Evolutionary conservation across 2,113 vertebrate species (phyloP), one percentile per base, ranked within the genome.

Genomic region (Anguilla japonica): DNA sequence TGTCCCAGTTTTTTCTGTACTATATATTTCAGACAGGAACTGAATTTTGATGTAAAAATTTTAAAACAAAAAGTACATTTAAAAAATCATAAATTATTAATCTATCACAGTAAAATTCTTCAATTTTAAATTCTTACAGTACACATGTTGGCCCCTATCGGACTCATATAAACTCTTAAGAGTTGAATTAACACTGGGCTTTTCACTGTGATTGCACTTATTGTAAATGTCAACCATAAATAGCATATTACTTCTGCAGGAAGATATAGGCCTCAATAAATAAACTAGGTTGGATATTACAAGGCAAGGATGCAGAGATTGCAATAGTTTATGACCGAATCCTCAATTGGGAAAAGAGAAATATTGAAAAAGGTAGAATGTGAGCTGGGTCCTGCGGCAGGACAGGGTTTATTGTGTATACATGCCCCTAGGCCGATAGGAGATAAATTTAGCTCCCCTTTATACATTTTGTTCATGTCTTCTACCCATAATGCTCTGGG

Each of bases 341-440:
- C 57, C 46, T 88, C 56, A 60, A 40, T 22, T 8, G 83, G 85
- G 84, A n/a, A 60, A 82, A 84, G 81, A 22, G 79, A 90, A 71
- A 83, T 71, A 85, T 46, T 39, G 86, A 84, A 79, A 46, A 60
- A 41, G 1, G 50, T 83, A 87, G 87, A 92, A 90, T 84, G 87
- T 46, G 53, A 82, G 82, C 81, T 85, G 6, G 43, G 22, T 90
- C 83, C 78, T 53, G 34, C 82, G 84, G 43, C 79, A 86, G 89
- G 84, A 85, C 34, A 60, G 34, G 79, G 83, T 89, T 88, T 89
- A 92, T 90, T 87, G 90, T 88, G 83, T 84, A 34, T 63, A 87
- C 63, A 53, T 83, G 86, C 83, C 88, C 87, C 83, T 67, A 56
- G 88, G 88, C 39, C 41, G 63, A 41, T 60, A 2, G 46, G 39